Percentiles rank a stretch among this genome's conserved stretches.
Evolutionary conservation across 2,797 vertebrate species (phyloP).

Genomic region (Mycteria americana): DNA sequence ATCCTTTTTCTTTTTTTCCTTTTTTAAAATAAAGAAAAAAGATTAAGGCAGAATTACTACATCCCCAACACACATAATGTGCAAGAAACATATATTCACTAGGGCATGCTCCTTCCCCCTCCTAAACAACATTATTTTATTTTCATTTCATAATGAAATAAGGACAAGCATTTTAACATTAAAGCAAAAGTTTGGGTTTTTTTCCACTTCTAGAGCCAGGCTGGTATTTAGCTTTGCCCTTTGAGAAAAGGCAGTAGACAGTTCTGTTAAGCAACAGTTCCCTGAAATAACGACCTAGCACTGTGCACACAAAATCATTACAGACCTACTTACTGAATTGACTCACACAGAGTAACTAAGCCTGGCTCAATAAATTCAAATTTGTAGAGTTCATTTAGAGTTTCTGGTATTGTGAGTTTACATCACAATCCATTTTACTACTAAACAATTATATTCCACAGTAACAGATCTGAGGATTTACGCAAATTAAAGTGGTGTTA

Average conservation of each 20-base stretch:
- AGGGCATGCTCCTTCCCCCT: background rate
- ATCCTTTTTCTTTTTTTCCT: no score
- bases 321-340: constrained; percentile 26
- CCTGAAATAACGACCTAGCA: background rate
- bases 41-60: background rate
- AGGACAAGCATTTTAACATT: background rate
- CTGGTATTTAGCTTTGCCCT: background rate
- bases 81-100: background rate
- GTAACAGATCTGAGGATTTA: background rate
- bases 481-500: background rate
- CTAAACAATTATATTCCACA: background rate
- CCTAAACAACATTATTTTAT: background rate
- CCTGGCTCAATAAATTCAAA: constrained; percentile 12
- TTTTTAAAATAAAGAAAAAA: background rate
- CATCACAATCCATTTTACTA: background rate
- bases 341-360: background rate
- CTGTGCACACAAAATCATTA: constrained; percentile 14
- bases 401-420: constrained; percentile 18
- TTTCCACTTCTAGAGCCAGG: background rate
- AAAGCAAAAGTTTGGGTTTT: background rate
- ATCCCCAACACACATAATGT: background rate
- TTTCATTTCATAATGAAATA: background rate
- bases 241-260: constrained; percentile 31
- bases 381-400: constrained; percentile 15
- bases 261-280: constrained; percentile 31